phyloP scores from a whole-genome alignment of 2,113 vertebrate genomes.

The Heptranchias perlo region DNA sequence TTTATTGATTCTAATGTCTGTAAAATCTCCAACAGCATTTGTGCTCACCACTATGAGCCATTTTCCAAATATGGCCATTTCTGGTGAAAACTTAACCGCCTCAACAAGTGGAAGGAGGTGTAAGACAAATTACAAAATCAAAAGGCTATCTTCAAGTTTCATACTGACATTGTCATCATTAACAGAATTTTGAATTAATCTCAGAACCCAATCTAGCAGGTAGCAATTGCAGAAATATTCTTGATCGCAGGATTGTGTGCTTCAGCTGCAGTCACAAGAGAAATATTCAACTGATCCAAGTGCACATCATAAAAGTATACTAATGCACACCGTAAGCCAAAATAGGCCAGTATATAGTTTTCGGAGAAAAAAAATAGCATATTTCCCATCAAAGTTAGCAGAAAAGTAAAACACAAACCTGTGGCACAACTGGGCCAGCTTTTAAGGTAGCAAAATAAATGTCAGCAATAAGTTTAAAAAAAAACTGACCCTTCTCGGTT shows the following conservation, averaged over 20 bases:
- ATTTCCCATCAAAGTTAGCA: neutral
- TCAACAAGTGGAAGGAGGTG: neutral
- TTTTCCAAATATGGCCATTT: neutral
- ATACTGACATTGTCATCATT: neutral
- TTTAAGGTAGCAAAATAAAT: neutral
- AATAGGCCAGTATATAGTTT: neutral
- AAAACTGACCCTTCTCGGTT: neutral
- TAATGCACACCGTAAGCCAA: neutral
- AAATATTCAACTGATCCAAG: neutral
- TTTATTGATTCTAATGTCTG: neutral
- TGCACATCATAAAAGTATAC: neutral
- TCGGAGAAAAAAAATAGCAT: neutral
- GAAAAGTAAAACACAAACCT: neutral
- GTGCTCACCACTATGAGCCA: neutral
- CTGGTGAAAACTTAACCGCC: neutral
- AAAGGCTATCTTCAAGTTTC: neutral
- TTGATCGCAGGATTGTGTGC: neutral
- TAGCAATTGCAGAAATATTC: neutral
- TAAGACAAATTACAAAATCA: neutral
- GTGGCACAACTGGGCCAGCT: neutral
- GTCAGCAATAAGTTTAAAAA: neutral
- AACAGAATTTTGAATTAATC: neutral
- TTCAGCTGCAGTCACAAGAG: neutral
- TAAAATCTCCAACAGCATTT: neutral
- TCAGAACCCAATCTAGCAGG: neutral